Evolutionary conservation across 1,140 invertebrate genomes (phyloP).

Genomic region (Saccostrea echinata): DNA sequence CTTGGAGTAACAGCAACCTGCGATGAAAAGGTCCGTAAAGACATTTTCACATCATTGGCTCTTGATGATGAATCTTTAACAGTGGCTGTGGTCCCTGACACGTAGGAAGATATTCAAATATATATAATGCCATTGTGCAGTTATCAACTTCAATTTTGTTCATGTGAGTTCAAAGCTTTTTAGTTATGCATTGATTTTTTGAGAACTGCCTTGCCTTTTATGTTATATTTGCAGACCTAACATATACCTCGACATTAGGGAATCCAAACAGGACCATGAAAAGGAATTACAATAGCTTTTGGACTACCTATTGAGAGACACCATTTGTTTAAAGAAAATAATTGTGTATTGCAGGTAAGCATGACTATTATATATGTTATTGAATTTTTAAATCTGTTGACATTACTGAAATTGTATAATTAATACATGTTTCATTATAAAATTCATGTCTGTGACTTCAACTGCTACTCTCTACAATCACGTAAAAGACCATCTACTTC

Average conservation of each 20-base stretch:
- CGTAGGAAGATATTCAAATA: neutral
- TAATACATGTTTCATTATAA: neutral
- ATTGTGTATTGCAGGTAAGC: neutral
- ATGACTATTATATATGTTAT: neutral
- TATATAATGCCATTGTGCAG: too few species aligned
- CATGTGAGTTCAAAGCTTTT: too few species aligned
- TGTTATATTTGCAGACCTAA: neutral
- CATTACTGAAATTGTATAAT: neutral
- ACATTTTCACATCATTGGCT: neutral
- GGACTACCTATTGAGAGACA: neutral
- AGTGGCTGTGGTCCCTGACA: neutral
- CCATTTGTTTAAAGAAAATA: constrained; percentile 9
- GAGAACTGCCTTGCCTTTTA: too few species aligned
- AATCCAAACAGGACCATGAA: neutral
- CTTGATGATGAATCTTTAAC: constrained; percentile 6
- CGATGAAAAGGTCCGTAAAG: neutral
- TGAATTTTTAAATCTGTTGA: neutral
- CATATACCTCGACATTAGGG: neutral
- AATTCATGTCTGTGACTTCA: neutral
- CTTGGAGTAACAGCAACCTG: constrained; percentile 24
- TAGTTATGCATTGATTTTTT: too few species aligned
- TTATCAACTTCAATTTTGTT: too few species aligned
- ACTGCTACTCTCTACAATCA: neutral
- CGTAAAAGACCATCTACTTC: neutral
- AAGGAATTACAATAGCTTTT: constrained; percentile 11